Evolutionary conservation across 2,888 invertebrate genomes (phyloP), one percentile per base, ranked within the genome.

Genomic region (Sicus ferrugineus): DNA sequence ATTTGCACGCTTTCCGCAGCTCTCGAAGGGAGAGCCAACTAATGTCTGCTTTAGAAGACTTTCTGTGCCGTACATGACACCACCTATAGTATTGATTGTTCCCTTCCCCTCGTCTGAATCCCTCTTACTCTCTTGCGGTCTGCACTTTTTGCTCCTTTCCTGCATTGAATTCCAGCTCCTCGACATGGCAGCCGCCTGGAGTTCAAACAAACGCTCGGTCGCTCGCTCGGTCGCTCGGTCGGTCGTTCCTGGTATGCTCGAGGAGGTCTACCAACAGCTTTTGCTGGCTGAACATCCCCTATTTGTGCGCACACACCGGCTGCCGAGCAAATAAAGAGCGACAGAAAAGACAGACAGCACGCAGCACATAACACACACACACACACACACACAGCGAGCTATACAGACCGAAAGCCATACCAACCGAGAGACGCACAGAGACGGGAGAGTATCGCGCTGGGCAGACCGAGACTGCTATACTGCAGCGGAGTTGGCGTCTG

Each of bases 41-140:
- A 56, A 56, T 56, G 26, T 26, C 30, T 6, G 56, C n/a, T 56
- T 56, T 56, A 56, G 30, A n/a, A n/a, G n/a, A n/a, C n/a, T n/a
- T n/a, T n/a, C n/a, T n/a, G 14, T 42, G 14, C n/a, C 1, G 34
- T 34, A 34, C 14, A 9, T 34, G 14, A n/a, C n/a, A 42, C n/a
- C n/a, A 42, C 11, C 6, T 34, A 34, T 42, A 42, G 14, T 42
- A 14, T 42, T 42, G 16, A 34, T 14, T 14, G 34, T 34, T 14
- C 34, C 14, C 14, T 34, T 34, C 9, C 34, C 7, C 14, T 34
- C 34, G 7, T 34, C 34, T 7, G 14, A 34, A 7, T 1, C 7
- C 7, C 34, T 34, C 34, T 34, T n/a, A 3, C 34, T 42, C 14
- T 42, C 2, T 4, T 2, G 16, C n/a, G 14, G 16, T 9, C 11